phyloP scores from a whole-genome alignment of 2,797 vertebrate species.

The Rhinella marina region DNA sequence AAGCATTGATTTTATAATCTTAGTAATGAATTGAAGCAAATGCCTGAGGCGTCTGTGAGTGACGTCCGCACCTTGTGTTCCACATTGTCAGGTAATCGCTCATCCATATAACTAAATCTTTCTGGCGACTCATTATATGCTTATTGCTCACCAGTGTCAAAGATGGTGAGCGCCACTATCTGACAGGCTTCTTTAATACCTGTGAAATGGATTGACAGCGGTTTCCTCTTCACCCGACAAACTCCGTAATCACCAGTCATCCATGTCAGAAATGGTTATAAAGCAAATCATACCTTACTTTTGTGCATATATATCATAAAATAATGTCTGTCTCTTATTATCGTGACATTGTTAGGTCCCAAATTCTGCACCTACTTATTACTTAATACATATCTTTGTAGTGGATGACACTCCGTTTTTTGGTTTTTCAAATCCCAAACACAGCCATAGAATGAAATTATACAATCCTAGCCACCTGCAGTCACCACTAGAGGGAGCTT shows the following conservation, averaged over 20 bases:
- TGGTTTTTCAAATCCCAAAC: too few relatives aligned
- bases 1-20: not conserved
- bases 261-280: not conserved
- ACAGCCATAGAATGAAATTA: too few relatives aligned
- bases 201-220: not conserved
- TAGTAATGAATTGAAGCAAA: not conserved
- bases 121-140: not conserved
- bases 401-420: too few relatives aligned
- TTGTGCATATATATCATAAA: not conserved
- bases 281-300: not conserved
- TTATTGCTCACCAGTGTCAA: not conserved
- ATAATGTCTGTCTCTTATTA: not conserved
- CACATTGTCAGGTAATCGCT: not conserved
- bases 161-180: not conserved
- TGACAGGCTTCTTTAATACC: not conserved
- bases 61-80: not conserved
- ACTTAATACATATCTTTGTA: too few relatives aligned
- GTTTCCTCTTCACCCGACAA: not conserved
- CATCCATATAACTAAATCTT: constrained; percentile 18
- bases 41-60: not conserved
- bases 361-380: too few relatives aligned
- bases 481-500: too few relatives aligned
- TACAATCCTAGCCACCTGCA: too few relatives aligned
- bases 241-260: not conserved
- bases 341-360: not conserved